Evolutionary conservation across 2,113 vertebrate genomes (phyloP).

Genomic region (Ornithorhynchus anatinus): DNA sequence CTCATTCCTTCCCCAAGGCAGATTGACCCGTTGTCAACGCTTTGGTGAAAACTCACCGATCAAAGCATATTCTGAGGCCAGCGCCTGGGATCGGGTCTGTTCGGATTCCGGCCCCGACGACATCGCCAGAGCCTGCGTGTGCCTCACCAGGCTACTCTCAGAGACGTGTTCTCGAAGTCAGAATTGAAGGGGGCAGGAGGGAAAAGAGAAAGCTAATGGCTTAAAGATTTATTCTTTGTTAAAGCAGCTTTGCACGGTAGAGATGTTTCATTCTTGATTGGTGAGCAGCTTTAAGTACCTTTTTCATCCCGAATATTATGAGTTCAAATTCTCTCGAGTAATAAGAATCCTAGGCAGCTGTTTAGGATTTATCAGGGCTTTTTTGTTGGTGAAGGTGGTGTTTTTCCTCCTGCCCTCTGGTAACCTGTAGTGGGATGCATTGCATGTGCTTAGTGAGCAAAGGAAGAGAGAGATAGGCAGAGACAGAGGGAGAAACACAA

Average conservation of each 20-base stretch:
- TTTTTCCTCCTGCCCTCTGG: not conserved
- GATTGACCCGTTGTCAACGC: slow-evolving; percentile 45
- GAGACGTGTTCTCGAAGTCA: not conserved
- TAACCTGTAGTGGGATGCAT: slow-evolving; percentile 15
- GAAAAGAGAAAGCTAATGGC: slow-evolving; percentile 23
- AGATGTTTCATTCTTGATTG: slow-evolving; percentile 26
- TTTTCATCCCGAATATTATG: not conserved
- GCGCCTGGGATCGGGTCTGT: too few relatives aligned
- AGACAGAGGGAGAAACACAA: not conserved
- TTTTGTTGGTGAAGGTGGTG: not conserved
- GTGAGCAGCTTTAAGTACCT: not conserved
- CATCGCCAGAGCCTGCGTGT: slow-evolving; percentile 10
- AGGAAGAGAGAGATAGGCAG: too few relatives aligned
- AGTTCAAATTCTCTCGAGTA: slow-evolving; percentile 32
- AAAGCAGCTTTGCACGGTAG: slow-evolving; percentile 9
- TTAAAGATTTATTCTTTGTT: slow-evolving; percentile 41
- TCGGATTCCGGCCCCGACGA: slow-evolving; percentile 25
- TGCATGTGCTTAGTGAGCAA: not conserved
- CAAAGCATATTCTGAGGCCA: slow-evolving; percentile 66
- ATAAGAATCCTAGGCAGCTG: not conserved
- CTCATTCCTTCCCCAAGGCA: slow-evolving; percentile 41
- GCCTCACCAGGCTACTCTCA: not conserved
- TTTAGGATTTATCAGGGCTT: not conserved
- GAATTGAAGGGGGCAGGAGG: too few relatives aligned
- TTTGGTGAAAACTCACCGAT: slow-evolving; percentile 59